A percentile compares a stretch with the other conserved stretches of the same genome.
Evolutionary conservation across 2,113 vertebrate genomes (phyloP).

Genomic region (Ranitomeya imitator): DNA sequence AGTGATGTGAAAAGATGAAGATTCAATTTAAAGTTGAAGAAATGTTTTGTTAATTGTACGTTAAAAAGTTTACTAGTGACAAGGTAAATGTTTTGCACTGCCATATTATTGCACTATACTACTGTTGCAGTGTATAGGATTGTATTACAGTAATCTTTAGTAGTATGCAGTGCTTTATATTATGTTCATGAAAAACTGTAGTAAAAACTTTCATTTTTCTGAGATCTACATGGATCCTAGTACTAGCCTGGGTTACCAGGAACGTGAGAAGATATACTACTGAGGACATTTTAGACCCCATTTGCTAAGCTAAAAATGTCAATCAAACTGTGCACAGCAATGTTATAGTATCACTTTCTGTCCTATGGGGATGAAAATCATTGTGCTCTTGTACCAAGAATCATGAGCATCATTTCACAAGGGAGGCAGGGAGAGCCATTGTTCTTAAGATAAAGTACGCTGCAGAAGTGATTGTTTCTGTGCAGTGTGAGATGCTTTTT

Average conservation of each 20-base stretch:
- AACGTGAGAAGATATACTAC: conserved; percentile 10
- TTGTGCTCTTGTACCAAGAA: conserved; percentile 48
- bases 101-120: not conserved
- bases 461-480: conserved; percentile 40
- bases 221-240: not conserved
- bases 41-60: too few relatives aligned
- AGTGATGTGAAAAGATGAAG: too few relatives aligned
- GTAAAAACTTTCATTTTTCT: not conserved
- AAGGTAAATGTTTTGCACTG: too few relatives aligned
- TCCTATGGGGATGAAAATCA: conserved; percentile 52
- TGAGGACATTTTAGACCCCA: conserved; percentile 40
- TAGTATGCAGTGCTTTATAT: not conserved
- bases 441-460: conserved; percentile 45
- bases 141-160: too few relatives aligned
- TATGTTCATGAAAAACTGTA: not conserved
- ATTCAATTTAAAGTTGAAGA: too few relatives aligned
- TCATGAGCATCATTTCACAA: conserved; percentile 54
- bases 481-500: not conserved
- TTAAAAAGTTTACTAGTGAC: too few relatives aligned
- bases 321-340: conserved; percentile 43
- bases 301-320: conserved; percentile 49
- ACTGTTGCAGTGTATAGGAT: not conserved
- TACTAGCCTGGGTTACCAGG: not conserved
- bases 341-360: conserved; percentile 42
- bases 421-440: conserved; percentile 42